These are phyloP conservation scores for Nyctalus aviator DNA, from an alignment of 2,797 vertebrate genomes.

Conservation along the genomic window DNA sequence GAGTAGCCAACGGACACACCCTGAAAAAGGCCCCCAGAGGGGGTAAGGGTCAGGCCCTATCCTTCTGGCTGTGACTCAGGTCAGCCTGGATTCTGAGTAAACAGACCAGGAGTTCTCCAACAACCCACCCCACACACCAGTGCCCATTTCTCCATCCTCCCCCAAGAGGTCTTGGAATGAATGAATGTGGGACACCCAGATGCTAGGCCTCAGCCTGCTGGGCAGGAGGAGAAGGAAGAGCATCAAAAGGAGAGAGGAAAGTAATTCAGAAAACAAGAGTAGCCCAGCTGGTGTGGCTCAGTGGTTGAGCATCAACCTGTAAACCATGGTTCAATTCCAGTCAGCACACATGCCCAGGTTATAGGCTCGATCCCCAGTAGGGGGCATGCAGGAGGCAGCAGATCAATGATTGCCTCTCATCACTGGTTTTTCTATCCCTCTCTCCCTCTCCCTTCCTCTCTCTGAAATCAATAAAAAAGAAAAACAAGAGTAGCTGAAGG, in stretches of 20 bases:
- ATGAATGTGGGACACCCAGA: neutral
- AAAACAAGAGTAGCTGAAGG: neutral
- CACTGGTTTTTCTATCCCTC: neutral
- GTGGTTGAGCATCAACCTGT: too few relatives aligned
- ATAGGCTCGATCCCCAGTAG: too few relatives aligned
- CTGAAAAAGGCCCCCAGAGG: conserved; percentile 60
- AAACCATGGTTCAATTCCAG: too few relatives aligned
- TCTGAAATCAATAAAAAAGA: neutral
- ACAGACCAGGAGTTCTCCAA: neutral
- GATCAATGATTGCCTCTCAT: too few relatives aligned
- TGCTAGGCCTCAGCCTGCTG: neutral
- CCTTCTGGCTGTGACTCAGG: neutral
- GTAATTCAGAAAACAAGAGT: neutral
- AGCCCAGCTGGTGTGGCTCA: too few relatives aligned
- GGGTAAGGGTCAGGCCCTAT: neutral
- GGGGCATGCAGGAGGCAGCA: too few relatives aligned
- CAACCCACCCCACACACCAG: neutral
- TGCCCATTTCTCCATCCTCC: neutral
- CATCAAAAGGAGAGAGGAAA: neutral
- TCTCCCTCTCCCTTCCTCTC: neutral
- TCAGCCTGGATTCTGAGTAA: neutral
- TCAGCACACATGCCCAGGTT: too few relatives aligned
- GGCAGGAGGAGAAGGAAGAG: neutral
- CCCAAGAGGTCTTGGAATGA: neutral
- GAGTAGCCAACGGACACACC: neutral